Percentiles rank a stretch among this genome's conserved stretches.
Evolutionary conservation across 1,140 invertebrate genomes (phyloP).

Genomic region (Saccostrea glomerata): DNA sequence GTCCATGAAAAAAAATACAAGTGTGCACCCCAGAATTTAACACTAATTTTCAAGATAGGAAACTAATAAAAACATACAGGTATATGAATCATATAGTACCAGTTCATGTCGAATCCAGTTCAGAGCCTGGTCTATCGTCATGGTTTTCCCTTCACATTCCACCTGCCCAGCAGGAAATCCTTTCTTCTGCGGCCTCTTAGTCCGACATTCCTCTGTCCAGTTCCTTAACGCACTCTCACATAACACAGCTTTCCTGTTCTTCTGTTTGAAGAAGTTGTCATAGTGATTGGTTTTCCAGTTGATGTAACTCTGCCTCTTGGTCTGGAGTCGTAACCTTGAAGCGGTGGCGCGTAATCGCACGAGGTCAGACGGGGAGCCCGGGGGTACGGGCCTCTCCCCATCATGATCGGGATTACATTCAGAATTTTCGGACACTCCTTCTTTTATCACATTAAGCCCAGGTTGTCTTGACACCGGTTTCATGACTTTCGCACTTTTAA

Average conservation of each 20-base stretch:
- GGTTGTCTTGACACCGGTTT: neutral
- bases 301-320: neutral
- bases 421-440: neutral
- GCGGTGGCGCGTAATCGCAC: slow-evolving; percentile 1
- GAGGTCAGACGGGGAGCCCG: neutral
- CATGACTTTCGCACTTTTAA: neutral
- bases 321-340: neutral
- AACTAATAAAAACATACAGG: no score
- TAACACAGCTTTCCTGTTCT: neutral
- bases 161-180: neutral
- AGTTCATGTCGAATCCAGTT: slow-evolving; percentile 15
- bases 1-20: no score
- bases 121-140: neutral
- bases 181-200: neutral
- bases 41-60: no score
- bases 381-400: neutral
- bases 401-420: neutral
- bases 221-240: neutral
- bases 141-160: neutral
- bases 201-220: neutral
- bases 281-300: slow-evolving; percentile 23
- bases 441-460: neutral
- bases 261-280: slow-evolving; percentile 19
- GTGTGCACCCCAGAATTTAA: no score
- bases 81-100: neutral